Conservation (phyloP, 2,797 vertebrate genomes). For the Hyperoplus immaculatus region DNA sequence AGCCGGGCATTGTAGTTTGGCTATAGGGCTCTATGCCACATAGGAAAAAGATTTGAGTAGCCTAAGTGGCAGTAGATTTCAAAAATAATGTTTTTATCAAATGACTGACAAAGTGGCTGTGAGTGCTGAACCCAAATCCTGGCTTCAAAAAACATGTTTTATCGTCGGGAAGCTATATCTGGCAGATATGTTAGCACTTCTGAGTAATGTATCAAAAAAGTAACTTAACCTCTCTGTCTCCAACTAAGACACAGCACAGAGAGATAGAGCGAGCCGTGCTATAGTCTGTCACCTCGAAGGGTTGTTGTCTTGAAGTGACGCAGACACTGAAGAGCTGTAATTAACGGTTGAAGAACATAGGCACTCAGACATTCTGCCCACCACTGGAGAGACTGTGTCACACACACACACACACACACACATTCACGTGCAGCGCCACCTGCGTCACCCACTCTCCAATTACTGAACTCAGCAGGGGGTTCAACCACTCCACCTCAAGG, state of each 20-base stretch:
- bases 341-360: conserved; percentile 47
- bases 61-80: too few species aligned
- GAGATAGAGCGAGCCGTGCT: background rate
- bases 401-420: conserved; percentile 27
- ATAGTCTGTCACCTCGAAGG: conserved; percentile 6
- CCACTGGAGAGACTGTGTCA: conserved; percentile 18
- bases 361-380: conserved; percentile 18
- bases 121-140: background rate
- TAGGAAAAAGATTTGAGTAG: too few species aligned
- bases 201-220: background rate
- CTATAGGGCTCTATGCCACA: too few species aligned
- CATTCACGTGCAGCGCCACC: conserved; percentile 45
- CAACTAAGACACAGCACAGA: conserved; percentile 10
- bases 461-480: conserved; percentile 49
- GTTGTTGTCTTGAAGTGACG: conserved; percentile 38
- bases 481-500: conserved; percentile 2
- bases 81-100: background rate
- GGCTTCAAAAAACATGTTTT: background rate
- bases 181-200: background rate
- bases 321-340: conserved; percentile 56
- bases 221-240: background rate
- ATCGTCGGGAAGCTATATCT: background rate
- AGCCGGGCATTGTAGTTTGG: background rate
- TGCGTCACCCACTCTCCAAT: conserved; percentile 61
- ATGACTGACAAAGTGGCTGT: background rate